A percentile compares a stretch with the other conserved stretches of the same genome.
Evolutionary conservation across 2,888 invertebrate genomes (phyloP).

Genomic region (Entomobrya proxima): DNA sequence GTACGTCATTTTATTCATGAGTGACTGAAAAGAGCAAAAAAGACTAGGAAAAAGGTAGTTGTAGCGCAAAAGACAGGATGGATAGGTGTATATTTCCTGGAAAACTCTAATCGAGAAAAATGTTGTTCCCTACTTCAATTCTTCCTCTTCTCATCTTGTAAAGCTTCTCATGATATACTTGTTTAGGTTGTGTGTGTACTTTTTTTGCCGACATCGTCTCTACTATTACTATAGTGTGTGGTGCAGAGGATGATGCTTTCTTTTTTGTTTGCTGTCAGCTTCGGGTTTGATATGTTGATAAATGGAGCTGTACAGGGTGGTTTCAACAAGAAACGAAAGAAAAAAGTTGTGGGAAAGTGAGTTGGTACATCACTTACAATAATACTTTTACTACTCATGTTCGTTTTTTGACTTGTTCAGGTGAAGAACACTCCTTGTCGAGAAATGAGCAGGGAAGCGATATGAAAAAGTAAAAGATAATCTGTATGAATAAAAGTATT

Average conservation of each 20-base stretch:
- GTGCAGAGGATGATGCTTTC: too few relatives aligned
- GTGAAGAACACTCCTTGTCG: too few relatives aligned
- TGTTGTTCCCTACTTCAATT: background rate
- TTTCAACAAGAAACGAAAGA: background rate
- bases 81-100: background rate
- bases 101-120: slow-evolving; percentile 33
- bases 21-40: background rate
- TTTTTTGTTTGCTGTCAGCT: slow-evolving; percentile 31
- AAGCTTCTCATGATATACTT: background rate
- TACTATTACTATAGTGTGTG: too few relatives aligned
- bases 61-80: background rate
- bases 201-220: background rate
- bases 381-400: too few relatives aligned
- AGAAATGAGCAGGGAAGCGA: too few relatives aligned
- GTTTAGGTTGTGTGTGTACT: background rate
- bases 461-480: background rate
- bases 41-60: background rate
- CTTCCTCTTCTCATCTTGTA: background rate
- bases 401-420: too few relatives aligned
- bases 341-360: too few relatives aligned
- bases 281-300: slow-evolving; percentile 8
- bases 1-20: slow-evolving; percentile 53
- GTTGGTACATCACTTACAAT: too few relatives aligned
- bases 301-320: slow-evolving; percentile 1
- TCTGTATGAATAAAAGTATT: background rate